A percentile compares a stretch with the other conserved stretches of the same genome.
phyloP scores from a whole-genome alignment of 1,140 invertebrate genomes.

The Drosophila neocordata region DNA sequence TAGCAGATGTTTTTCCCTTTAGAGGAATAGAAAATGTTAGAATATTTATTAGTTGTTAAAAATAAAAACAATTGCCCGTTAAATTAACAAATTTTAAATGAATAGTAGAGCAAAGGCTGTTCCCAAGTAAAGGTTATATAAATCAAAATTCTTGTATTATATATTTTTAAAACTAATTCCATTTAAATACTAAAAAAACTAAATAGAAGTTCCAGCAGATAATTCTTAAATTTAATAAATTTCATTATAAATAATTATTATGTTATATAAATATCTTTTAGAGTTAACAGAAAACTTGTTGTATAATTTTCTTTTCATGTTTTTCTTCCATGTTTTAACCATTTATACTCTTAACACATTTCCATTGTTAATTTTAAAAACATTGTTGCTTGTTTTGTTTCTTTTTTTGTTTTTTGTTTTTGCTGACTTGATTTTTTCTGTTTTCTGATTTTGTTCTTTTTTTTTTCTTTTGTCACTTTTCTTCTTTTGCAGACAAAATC shows the following conservation, averaged over 20 bases:
- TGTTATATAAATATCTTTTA: no score
- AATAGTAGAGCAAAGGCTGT: no score
- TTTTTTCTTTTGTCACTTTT: conserved; percentile 32
- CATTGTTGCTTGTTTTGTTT: no score
- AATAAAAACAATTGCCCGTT: not conserved
- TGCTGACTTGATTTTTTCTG: conserved; percentile 30
- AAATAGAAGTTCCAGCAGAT: no score
- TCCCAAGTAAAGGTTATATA: no score
- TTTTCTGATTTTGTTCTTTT: conserved; percentile 26
- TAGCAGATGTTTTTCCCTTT: not conserved
- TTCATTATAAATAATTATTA: no score
- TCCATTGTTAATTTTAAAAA: not conserved
- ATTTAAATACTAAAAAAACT: no score
- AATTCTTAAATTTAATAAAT: no score
- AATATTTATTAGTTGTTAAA: not conserved
- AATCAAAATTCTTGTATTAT: no score
- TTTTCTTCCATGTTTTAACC: not conserved
- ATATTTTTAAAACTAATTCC: no score
- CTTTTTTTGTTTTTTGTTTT: conserved; percentile 28
- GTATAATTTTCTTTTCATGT: not conserved
- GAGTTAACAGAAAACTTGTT: no score
- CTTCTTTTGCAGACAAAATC: conserved; percentile 72
- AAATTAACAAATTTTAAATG: no score
- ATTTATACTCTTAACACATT: not conserved
- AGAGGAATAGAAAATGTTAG: not conserved